Evolutionary conservation across 2,797 vertebrate species (phyloP).

Genomic region (Pelobates cultripes): DNA sequence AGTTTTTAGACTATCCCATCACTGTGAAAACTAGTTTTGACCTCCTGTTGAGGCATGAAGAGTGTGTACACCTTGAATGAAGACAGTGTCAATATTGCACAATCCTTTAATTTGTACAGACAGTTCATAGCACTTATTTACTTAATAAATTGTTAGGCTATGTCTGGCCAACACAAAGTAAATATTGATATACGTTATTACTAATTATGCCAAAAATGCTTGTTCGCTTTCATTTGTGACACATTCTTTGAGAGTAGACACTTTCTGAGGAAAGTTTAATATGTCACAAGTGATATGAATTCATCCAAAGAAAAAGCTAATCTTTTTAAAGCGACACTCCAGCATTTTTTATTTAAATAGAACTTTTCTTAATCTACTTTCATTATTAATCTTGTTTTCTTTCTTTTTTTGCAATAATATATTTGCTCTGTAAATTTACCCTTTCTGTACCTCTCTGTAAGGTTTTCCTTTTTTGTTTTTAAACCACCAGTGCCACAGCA

Average conservation of each 20-base stretch:
- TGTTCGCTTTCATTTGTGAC: constrained; percentile 31
- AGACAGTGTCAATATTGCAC: constrained; percentile 19
- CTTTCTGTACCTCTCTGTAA: too few species aligned
- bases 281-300: constrained; percentile 21
- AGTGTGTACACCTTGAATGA: constrained; percentile 38
- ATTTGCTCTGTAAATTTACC: too few species aligned
- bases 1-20: too few species aligned
- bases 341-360: too few species aligned
- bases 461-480: too few species aligned
- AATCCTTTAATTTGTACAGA: constrained; percentile 43
- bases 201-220: constrained; percentile 22
- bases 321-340: too few species aligned
- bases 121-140: constrained; percentile 29
- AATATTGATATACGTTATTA: constrained; percentile 47
- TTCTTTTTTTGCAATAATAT: too few species aligned
- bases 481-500: too few species aligned
- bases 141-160: constrained; percentile 37
- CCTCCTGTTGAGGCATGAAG: constrained; percentile 16
- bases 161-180: constrained; percentile 45
- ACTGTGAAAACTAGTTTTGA: constrained; percentile 24
- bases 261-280: constrained; percentile 1
- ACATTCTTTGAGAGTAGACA: constrained; percentile 32
- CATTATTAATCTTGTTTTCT: too few species aligned
- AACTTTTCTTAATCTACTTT: too few species aligned
- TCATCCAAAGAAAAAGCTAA: not conserved